Percentiles rank a stretch among this genome's conserved stretches.
Conservation (phyloP, 2,797 vertebrate genomes). For the Lerista edwardsae region DNA sequence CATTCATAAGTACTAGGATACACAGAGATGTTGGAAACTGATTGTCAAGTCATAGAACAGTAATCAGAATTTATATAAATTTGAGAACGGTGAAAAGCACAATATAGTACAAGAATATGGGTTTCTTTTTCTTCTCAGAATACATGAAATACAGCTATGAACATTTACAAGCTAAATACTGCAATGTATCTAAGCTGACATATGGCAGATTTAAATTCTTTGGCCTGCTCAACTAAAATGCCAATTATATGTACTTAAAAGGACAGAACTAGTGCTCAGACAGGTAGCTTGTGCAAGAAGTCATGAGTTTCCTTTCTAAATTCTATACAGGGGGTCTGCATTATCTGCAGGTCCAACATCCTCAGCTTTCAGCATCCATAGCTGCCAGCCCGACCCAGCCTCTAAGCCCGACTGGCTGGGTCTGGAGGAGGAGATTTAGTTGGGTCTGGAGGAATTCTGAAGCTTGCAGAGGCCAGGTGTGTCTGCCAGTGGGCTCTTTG, state of each 20-base stretch:
- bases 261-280: background rate
- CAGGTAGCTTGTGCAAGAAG: background rate
- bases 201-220: background rate
- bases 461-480: too few species aligned
- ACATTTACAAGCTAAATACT: slow-evolving; percentile 3
- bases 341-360: too few species aligned
- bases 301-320: too few species aligned
- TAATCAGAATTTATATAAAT: background rate
- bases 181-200: background rate
- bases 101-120: background rate
- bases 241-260: background rate
- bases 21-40: background rate
- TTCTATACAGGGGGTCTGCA: too few species aligned
- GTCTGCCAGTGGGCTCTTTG: too few species aligned
- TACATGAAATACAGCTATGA: background rate
- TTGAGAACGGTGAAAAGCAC: slow-evolving; percentile 1
- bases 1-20: background rate
- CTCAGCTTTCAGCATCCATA: too few species aligned
- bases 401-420: too few species aligned
- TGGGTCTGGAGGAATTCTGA: too few species aligned
- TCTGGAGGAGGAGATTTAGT: too few species aligned
- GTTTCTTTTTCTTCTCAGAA: background rate
- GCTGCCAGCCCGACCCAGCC: too few species aligned
- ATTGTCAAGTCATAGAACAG: background rate
- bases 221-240: background rate